Evolutionary conservation across 2,113 vertebrate genomes (phyloP).

Genomic region (Athene cunicularia): DNA sequence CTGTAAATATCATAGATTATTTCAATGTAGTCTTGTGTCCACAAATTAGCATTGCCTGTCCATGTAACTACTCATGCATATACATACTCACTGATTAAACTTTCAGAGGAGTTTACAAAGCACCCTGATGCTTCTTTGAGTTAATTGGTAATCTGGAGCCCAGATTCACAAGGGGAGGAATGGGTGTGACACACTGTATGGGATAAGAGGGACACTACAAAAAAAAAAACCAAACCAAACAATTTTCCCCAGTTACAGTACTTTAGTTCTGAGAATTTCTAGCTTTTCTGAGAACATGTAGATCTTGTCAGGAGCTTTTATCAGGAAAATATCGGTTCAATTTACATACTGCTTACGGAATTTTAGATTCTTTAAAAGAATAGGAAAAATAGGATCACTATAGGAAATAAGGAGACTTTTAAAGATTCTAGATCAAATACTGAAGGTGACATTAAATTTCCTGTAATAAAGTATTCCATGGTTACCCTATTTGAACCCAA

Average conservation of each 20-base stretch:
- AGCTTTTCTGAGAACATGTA: not conserved
- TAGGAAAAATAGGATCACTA: not conserved
- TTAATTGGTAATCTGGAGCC: not conserved
- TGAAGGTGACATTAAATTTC: not conserved
- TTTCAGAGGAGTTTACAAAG: not conserved
- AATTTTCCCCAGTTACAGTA: not conserved
- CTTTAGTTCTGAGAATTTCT: not conserved
- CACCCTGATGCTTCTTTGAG: not conserved
- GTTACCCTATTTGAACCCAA: not conserved
- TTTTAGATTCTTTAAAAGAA: not conserved
- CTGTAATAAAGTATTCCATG: not conserved
- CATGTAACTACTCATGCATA: not conserved
- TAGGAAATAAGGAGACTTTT: not conserved
- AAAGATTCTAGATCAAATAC: not conserved
- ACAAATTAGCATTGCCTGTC: not conserved
- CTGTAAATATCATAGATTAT: not conserved
- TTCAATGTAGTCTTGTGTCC: not conserved
- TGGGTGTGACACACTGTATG: too few relatives aligned
- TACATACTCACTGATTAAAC: not conserved
- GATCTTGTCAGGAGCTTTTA: not conserved
- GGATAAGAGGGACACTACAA: accelerated
- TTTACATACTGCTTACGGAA: not conserved
- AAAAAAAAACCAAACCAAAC: not conserved
- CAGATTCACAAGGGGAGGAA: not conserved
- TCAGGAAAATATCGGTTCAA: not conserved